Base-by-base conservation (phyloP, 2,888 invertebrate genomes). In the Heteromyza rotundicornis region DNA sequence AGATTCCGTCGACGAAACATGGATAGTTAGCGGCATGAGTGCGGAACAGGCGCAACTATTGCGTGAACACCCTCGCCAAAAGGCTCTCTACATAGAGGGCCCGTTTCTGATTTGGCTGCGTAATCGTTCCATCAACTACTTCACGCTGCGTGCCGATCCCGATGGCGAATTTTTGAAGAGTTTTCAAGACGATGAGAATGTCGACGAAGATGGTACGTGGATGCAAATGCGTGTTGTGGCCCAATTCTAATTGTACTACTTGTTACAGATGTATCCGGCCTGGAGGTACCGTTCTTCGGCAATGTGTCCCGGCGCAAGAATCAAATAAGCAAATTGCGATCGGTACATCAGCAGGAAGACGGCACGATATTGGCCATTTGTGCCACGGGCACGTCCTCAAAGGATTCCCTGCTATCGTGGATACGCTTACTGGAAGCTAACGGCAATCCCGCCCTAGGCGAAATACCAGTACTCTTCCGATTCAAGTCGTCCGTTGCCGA, bases 361-460 rank as follows among this genome's bases (percentile, higher is more conserved):
- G 96, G 95, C 2, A 92, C 91, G 0, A 90, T 97, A 73, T 87
- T 94, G 68, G 91, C 91, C 8, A 86, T 95, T 56, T 95, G 95
- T 84, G 94, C 95, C 23, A 96, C 97, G 62, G 97, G 97, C 56
- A 91, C 93, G 10, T 93, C 94, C 16, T 91, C 92, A 62, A 89
- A 94, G 82, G 96, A 96, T 83, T 96, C 97, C 0, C 83, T 98
- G 7, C 82, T 96, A n/a, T 94, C 95, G 0, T 98, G 93, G 96
- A 89, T 96, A 75, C 87, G 94, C 57, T 86, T 91, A 73, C 80
- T 96, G 68, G 92, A 96, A 81, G 87, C 86, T 62, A 84, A 89
- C 75, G 89, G 87, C 0, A 94, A 95, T 84, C 91, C 94, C 0
- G 79, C 85, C 10, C 82, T 98, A 62, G 86, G 87, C 56, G 85